Percentiles rank a stretch among this genome's conserved stretches.
Conservation (phyloP, 2,888 invertebrate genomes). For the Noctua comes region DNA sequence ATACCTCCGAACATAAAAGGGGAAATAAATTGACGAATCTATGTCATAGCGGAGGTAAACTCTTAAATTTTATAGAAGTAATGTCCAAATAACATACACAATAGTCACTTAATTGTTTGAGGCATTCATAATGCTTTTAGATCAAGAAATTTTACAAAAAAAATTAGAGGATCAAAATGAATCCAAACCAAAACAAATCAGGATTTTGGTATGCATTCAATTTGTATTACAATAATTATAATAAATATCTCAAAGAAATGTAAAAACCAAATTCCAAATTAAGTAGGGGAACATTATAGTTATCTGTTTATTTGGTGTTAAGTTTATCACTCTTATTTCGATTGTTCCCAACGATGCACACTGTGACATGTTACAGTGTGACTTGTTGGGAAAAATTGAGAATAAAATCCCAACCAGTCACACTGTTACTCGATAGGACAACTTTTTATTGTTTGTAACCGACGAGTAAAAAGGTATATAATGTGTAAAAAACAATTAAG, state of each 20-base stretch:
- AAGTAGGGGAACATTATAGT: constrained; percentile 44
- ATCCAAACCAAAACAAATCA: constrained; percentile 72
- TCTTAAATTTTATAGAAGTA: constrained; percentile 77
- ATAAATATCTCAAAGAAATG: constrained; percentile 81
- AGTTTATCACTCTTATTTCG: constrained; percentile 54
- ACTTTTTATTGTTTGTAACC: too few relatives aligned
- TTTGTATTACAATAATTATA: constrained; percentile 73
- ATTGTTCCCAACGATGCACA: too few relatives aligned
- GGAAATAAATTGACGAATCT: constrained; percentile 63
- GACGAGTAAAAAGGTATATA: too few relatives aligned
- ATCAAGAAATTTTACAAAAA: constrained; percentile 70
- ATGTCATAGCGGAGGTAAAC: constrained; percentile 73
- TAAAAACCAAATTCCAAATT: constrained; percentile 76
- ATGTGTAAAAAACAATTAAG: too few relatives aligned
- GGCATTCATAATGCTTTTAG: constrained; percentile 84
- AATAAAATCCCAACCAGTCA: too few relatives aligned
- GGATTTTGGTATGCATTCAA: constrained; percentile 75
- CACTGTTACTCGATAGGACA: too few relatives aligned
- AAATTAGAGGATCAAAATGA: constrained; percentile 78
- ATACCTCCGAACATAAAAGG: constrained; percentile 72
- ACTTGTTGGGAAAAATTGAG: too few relatives aligned
- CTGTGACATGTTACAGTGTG: too few relatives aligned
- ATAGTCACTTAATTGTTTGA: constrained; percentile 74
- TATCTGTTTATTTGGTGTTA: constrained; percentile 63
- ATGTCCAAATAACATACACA: constrained; percentile 71